These are phyloP conservation scores for Chloroclystis v-ata DNA, from an alignment of 2,888 invertebrate genomes.

Conservation along the genomic window DNA sequence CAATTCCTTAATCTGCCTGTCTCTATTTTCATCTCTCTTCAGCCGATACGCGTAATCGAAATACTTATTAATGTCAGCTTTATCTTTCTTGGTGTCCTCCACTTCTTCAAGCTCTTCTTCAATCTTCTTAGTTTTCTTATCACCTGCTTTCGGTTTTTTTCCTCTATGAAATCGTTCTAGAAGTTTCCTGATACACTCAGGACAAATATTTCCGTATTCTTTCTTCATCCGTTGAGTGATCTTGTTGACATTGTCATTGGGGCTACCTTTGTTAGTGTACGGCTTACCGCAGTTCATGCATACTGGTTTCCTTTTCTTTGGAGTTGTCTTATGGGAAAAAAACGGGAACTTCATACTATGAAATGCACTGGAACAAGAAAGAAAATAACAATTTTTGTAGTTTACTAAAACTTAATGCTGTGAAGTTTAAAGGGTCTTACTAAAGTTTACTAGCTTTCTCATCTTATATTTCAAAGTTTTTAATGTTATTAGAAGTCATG, in stretches of 20 bases:
- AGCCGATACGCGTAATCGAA: conserved; percentile 2
- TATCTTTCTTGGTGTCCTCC: not conserved
- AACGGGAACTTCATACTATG: conserved; percentile 55
- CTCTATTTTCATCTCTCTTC: conserved; percentile 30
- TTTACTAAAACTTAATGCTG: too few species aligned
- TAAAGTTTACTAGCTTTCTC: too few species aligned
- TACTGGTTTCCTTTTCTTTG: conserved; percentile 45
- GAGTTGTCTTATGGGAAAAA: conserved; percentile 53
- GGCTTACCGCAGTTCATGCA: conserved; percentile 32
- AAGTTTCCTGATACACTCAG: conserved; percentile 22
- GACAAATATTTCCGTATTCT: conserved; percentile 19
- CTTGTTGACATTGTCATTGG: not conserved
- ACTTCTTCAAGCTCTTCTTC: not conserved
- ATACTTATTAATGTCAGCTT: not conserved
- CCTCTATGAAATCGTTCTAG: conserved; percentile 5
- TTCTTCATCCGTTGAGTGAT: conserved; percentile 7
- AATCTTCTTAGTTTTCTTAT: not conserved
- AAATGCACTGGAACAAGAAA: conserved; percentile 39
- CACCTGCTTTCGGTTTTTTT: not conserved
- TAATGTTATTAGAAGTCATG: too few species aligned
- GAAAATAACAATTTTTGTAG: too few species aligned
- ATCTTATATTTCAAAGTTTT: too few species aligned
- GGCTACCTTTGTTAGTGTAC: conserved; percentile 8
- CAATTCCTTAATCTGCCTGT: conserved; percentile 38
- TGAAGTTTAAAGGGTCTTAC: too few species aligned